A percentile compares a stretch with the other conserved stretches of the same genome.
These are phyloP conservation scores for Euphonia xanthogaster DNA, from an alignment of 2,797 vertebrate species.

Conservation along the genomic window DNA sequence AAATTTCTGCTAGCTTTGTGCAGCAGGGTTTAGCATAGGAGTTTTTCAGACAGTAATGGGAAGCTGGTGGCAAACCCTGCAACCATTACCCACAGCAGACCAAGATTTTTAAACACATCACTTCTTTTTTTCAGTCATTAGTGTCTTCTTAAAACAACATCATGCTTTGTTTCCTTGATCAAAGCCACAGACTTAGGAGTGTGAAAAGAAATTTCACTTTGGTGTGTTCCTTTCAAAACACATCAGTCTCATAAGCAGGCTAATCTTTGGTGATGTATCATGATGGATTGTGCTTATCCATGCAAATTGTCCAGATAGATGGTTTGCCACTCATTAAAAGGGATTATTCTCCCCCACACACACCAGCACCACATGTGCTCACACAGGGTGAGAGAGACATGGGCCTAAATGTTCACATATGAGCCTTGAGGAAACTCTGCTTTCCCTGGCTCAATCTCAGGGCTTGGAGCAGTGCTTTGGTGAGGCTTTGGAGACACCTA, in stretches of 20 bases:
- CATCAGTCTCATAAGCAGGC: not conserved
- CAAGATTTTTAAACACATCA: constrained; percentile 28
- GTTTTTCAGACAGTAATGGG: constrained; percentile 1
- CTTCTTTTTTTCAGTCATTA: constrained; percentile 56
- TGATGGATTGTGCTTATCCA: constrained; percentile 42
- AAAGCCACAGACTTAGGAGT: constrained; percentile 29
- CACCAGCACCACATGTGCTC: not conserved
- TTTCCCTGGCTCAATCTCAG: rapidly evolving
- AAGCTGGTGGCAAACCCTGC: constrained; percentile 25
- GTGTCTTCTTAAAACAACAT: constrained; percentile 53
- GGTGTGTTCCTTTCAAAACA: constrained; percentile 52
- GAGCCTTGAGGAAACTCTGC: not conserved
- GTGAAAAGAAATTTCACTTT: constrained; percentile 56
- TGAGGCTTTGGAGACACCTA: too few relatives aligned
- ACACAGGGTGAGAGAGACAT: not conserved
- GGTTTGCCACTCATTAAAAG: constrained; percentile 22
- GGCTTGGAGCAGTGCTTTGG: not conserved
- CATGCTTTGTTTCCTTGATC: constrained; percentile 61
- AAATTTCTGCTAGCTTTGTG: constrained; percentile 10
- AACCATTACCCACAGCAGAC: constrained; percentile 8
- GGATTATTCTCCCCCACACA: not conserved
- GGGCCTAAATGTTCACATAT: not conserved
- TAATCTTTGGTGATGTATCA: constrained; percentile 30
- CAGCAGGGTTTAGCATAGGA: not conserved
- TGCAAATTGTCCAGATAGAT: constrained; percentile 9